phyloP scores from a whole-genome alignment of 1,140 invertebrate genomes.

The Arion vulgaris region DNA sequence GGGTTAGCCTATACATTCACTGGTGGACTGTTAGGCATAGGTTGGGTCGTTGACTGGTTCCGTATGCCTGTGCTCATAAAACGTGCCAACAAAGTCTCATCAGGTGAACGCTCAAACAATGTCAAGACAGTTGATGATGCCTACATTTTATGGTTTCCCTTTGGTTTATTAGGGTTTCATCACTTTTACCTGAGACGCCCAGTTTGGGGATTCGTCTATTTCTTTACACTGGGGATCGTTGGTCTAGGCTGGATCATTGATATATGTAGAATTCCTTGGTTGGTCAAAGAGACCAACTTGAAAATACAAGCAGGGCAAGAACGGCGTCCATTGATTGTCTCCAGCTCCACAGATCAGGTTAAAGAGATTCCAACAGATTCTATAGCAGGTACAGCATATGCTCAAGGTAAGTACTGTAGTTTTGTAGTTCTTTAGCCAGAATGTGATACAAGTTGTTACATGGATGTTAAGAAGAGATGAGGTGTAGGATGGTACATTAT shows the following conservation, averaged over 20 bases:
- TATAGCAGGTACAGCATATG: not conserved
- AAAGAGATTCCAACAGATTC: not conserved
- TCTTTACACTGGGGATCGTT: slow-evolving; percentile 57
- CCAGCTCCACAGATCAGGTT: not conserved
- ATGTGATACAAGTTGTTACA: too few species aligned
- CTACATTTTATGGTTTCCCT: slow-evolving; percentile 53
- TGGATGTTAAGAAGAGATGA: too few species aligned
- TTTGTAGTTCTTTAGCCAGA: too few species aligned
- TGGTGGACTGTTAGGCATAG: slow-evolving; percentile 57
- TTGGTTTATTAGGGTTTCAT: slow-evolving; percentile 39
- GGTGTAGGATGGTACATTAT: too few species aligned
- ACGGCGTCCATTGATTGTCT: not conserved
- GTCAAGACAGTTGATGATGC: slow-evolving; percentile 42
- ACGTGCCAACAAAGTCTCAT: not conserved
- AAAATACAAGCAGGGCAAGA: not conserved
- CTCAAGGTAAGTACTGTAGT: not conserved
- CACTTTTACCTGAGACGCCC: slow-evolving; percentile 57
- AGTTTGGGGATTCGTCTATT: slow-evolving; percentile 57
- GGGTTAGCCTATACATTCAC: slow-evolving; percentile 60
- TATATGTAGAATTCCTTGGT: slow-evolving; percentile 40
- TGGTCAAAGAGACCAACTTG: not conserved
- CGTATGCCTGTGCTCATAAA: slow-evolving; percentile 33
- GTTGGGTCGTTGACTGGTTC: slow-evolving; percentile 59
- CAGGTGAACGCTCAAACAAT: not conserved
- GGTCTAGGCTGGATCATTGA: slow-evolving; percentile 64